phyloP scores from a whole-genome alignment of 2,888 invertebrate genomes.

The Drosophila testacea region DNA sequence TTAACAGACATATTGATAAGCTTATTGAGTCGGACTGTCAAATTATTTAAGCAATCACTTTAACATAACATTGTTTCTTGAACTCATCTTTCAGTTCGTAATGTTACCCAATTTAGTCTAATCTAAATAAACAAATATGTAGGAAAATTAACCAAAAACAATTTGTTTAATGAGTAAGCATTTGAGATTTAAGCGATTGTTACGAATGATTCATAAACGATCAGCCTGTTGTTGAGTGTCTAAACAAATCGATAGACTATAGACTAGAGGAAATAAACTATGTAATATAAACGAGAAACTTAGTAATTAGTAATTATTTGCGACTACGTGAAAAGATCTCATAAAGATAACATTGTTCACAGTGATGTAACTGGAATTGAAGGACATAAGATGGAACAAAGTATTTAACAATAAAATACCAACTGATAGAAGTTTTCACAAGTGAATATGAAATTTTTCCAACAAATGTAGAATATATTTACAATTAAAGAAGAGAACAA shows the following conservation, averaged over 20 bases:
- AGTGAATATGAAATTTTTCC: no score
- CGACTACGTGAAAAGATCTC: constrained; percentile 44
- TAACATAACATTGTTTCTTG: not conserved
- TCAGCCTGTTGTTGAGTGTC: constrained; percentile 38
- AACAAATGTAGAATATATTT: no score
- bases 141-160: constrained; percentile 18
- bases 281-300: constrained; percentile 43
- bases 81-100: constrained; percentile 15
- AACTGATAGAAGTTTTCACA: no score
- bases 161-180: constrained; percentile 38
- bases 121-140: constrained; percentile 36
- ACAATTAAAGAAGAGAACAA: no score
- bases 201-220: constrained; percentile 42
- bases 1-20: not conserved
- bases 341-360: constrained; percentile 25
- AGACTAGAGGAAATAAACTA: constrained; percentile 30
- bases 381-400: constrained; percentile 4
- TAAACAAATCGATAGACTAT: constrained; percentile 15
- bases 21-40: not conserved
- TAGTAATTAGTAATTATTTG: constrained; percentile 30
- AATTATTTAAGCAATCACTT: no score
- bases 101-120: constrained; percentile 27
- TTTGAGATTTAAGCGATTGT: constrained; percentile 20
- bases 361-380: not conserved
- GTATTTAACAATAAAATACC: not conserved